Evolutionary conservation across 2,797 vertebrate genomes (phyloP).

Genomic region (Cetoscarus ocellatus): DNA sequence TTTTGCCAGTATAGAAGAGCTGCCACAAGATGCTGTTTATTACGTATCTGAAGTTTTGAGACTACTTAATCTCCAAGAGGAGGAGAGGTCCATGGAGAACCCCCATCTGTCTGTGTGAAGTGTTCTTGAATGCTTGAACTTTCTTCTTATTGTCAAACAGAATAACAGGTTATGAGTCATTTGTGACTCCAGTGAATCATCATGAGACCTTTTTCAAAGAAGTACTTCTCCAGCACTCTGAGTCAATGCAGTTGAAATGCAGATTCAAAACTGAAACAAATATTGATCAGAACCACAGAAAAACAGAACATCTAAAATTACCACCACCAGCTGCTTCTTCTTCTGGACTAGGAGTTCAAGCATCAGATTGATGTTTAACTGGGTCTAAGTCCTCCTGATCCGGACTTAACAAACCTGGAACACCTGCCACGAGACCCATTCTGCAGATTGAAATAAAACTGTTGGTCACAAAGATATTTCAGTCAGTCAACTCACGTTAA

Average conservation of each 20-base stretch:
- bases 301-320: constrained; percentile 80
- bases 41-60: no score
- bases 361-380: constrained; percentile 98
- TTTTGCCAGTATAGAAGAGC: no score
- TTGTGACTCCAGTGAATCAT: not conserved
- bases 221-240: not conserved
- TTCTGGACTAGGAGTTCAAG: constrained; percentile 96
- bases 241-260: not conserved
- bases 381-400: constrained; percentile 98
- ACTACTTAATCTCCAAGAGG: no score
- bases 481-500: no score
- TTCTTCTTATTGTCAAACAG: not conserved
- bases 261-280: not conserved
- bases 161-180: constrained; percentile 1
- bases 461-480: constrained; percentile 10
- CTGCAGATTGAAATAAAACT: constrained; percentile 72
- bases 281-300: not conserved
- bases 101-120: not conserved
- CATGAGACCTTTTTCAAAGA: not conserved
- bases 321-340: constrained; percentile 98
- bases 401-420: constrained; percentile 94
- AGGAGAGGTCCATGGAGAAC: not conserved
- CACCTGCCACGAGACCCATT: constrained; percentile 98
- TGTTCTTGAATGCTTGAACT: not conserved
- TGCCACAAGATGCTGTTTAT: no score